Conservation (phyloP, 2,113 vertebrate genomes). For the Zosterops hypoxanthus region DNA sequence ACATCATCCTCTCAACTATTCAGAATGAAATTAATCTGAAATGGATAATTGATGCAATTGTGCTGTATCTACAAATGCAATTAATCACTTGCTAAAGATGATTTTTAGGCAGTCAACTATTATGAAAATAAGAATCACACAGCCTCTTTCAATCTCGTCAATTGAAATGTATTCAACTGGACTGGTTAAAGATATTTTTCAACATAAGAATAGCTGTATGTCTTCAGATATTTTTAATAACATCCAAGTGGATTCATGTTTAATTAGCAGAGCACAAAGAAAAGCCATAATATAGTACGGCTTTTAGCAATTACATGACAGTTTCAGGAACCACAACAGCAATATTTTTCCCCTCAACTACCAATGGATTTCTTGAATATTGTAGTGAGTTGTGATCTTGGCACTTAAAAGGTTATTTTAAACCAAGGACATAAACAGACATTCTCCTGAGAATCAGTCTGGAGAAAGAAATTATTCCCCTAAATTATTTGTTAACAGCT, state of each 20-base stretch:
- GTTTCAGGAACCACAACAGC: background rate
- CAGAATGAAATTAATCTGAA: constrained; percentile 36
- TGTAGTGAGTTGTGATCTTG: background rate
- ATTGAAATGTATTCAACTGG: constrained; percentile 30
- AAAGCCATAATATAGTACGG: background rate
- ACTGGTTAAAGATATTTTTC: constrained; percentile 11
- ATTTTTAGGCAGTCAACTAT: constrained; percentile 41
- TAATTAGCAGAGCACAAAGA: constrained; percentile 44
- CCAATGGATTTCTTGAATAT: background rate
- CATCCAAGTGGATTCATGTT: constrained; percentile 11
- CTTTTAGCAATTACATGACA: constrained; percentile 13
- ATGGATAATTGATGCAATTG: constrained; percentile 46
- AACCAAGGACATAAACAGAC: background rate
- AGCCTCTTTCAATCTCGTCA: constrained; percentile 10
- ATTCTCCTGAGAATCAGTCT: background rate
- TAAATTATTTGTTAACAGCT: background rate
- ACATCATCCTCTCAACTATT: constrained; percentile 42
- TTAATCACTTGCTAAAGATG: constrained; percentile 33
- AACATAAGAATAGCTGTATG: background rate
- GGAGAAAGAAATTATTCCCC: background rate
- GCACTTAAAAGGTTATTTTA: background rate
- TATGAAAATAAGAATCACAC: constrained; percentile 16
- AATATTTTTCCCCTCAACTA: background rate
- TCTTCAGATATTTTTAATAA: constrained; percentile 43
- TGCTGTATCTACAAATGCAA: constrained; percentile 24